Evolutionary conservation across 2,797 vertebrate genomes (phyloP).

Genomic region (Sebastes steindachneri): DNA sequence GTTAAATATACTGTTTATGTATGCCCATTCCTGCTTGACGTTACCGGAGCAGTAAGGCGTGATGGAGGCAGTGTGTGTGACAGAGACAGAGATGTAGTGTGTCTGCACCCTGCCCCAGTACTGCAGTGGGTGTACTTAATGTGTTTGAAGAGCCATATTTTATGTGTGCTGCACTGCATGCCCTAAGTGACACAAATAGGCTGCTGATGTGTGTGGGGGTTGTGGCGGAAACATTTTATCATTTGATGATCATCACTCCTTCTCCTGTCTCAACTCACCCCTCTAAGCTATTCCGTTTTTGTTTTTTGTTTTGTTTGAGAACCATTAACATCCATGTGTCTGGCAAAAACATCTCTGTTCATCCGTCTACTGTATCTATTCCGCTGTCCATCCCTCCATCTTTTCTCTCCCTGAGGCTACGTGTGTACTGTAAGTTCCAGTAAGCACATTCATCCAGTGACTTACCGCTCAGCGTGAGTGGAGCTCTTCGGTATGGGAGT

Average conservation of each 20-base stretch:
- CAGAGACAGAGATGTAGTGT: conserved; percentile 6
- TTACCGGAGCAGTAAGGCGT: conserved; percentile 6
- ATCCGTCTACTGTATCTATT: conserved; percentile 6
- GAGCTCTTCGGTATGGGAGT: not conserved
- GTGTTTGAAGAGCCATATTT: conserved; percentile 46
- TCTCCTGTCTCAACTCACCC: conserved; percentile 28
- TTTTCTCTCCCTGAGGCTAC: conserved; percentile 15
- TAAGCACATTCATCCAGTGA: conserved; percentile 31
- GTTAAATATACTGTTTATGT: conserved; percentile 15
- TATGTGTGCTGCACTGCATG: conserved; percentile 38
- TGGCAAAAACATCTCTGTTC: conserved; percentile 2
- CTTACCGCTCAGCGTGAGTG: not conserved
- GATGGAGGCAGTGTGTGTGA: conserved; percentile 3
- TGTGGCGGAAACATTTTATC: conserved; percentile 55
- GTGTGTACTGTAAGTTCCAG: conserved; percentile 33
- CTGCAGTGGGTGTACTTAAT: conserved; percentile 35
- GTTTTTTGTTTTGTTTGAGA: not conserved
- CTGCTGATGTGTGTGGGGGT: conserved; percentile 41
- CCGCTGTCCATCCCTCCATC: not conserved
- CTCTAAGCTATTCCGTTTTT: conserved; percentile 5
- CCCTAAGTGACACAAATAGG: conserved; percentile 59
- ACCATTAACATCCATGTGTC: conserved; percentile 29
- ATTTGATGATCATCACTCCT: conserved; percentile 57
- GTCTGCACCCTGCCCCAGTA: conserved; percentile 1
- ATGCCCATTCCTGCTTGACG: not conserved